phyloP scores from a whole-genome alignment of 2,113 vertebrate genomes.

The Chamaetylas fuelleborni region DNA sequence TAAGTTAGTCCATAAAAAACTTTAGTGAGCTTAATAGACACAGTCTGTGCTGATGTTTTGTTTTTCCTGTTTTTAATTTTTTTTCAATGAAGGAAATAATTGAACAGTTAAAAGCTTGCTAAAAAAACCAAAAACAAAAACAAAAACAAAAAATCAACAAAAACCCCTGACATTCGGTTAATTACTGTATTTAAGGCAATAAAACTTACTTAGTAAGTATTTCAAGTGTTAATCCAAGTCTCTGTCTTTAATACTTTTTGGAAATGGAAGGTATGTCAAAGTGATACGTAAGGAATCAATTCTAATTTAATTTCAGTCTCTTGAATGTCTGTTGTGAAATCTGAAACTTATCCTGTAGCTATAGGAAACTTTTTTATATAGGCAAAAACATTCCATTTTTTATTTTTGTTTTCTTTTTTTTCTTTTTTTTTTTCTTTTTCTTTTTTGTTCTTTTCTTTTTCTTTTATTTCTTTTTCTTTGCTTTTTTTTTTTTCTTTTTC shows the following conservation, averaged over 20 bases:
- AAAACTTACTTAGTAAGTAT: background rate
- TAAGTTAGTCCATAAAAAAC: accelerated
- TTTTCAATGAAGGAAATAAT: background rate
- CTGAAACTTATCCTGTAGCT: background rate
- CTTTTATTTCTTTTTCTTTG: too few relatives aligned
- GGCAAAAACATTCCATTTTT: background rate
- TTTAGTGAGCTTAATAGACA: background rate
- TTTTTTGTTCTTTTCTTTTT: too few relatives aligned
- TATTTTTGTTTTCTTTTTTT: too few relatives aligned
- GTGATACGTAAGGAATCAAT: background rate
- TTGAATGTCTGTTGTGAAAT: background rate
- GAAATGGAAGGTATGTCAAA: background rate
- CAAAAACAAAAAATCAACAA: background rate
- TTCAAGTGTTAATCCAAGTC: background rate
- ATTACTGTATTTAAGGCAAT: background rate
- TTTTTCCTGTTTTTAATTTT: background rate
- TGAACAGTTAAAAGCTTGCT: background rate
- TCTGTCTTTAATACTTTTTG: background rate
- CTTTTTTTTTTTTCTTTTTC: too few relatives aligned
- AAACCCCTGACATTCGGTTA: background rate
- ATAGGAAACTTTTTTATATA: too few relatives aligned
- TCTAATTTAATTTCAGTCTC: background rate
- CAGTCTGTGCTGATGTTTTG: accelerated
- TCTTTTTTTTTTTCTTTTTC: too few relatives aligned
- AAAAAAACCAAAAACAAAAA: too few relatives aligned